Conservation (phyloP, 2,113 vertebrate genomes). For the Vulpes vulpes region DNA sequence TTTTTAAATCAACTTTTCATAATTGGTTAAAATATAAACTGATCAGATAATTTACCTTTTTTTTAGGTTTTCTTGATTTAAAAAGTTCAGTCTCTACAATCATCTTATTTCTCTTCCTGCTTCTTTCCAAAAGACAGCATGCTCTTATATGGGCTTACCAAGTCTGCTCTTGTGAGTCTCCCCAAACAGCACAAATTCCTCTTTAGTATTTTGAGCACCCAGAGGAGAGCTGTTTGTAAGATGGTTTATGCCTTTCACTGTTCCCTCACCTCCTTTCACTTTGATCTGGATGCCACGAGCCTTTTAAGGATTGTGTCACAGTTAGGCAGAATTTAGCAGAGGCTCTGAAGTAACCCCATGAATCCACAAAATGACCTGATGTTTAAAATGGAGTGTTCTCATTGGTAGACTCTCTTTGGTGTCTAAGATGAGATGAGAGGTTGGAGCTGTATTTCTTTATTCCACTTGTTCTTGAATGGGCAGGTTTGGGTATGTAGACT, state of each 20-base stretch:
- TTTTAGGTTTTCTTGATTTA: background rate
- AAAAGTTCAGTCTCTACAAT: background rate
- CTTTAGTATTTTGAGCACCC: background rate
- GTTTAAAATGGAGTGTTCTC: background rate
- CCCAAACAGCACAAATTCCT: background rate
- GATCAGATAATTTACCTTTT: background rate
- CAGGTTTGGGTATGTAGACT: background rate
- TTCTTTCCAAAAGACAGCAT: background rate
- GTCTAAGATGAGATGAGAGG: background rate
- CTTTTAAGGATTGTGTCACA: background rate
- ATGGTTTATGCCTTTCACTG: background rate
- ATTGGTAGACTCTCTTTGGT: background rate
- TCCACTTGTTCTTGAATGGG: background rate
- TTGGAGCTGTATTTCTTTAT: background rate
- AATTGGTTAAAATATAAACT: background rate
- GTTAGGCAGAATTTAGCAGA: background rate
- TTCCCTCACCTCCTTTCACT: background rate
- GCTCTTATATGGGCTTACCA: background rate
- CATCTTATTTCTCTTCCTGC: background rate
- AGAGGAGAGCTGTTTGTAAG: background rate
- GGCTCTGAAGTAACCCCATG: background rate
- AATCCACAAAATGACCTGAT: background rate
- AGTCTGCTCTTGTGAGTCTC: background rate
- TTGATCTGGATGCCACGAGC: background rate
- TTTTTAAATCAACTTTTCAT: background rate